Conservation (phyloP, 2,888 invertebrate genomes). For the Eupithecia subumbrata region DNA sequence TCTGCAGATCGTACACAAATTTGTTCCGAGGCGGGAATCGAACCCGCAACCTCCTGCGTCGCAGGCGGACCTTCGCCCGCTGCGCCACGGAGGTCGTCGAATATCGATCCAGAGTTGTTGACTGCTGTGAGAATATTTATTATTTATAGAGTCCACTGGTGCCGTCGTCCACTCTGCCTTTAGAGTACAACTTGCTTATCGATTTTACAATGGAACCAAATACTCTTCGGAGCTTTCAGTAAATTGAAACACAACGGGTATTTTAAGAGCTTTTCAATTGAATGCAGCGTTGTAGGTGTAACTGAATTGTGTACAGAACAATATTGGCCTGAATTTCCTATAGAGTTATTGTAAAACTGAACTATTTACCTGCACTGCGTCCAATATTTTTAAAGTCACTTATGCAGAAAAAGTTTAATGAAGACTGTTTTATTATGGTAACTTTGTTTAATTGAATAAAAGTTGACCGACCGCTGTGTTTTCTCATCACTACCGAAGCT, state of each 20-base stretch:
- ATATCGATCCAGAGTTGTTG: conserved; percentile 39
- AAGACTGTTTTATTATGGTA: background rate
- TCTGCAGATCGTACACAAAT: too few species aligned
- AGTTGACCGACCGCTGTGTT: background rate
- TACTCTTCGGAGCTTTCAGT: conserved; percentile 1
- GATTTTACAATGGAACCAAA: conserved; percentile 25
- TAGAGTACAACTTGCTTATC: conserved; percentile 27
- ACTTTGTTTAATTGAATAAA: background rate
- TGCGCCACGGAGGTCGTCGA: too few species aligned
- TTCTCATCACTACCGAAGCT: background rate
- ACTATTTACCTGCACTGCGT: background rate
- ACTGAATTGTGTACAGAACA: background rate
- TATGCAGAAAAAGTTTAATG: background rate
- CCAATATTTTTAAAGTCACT: background rate
- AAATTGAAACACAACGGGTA: background rate
- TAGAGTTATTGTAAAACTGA: background rate
- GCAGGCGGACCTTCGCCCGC: too few species aligned
- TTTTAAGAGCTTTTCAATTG: background rate
- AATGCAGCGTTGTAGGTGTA: background rate
- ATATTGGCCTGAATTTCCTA: background rate
- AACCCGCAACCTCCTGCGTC: too few species aligned
- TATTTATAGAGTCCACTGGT: conserved; percentile 38
- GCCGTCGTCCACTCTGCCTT: conserved; percentile 28
- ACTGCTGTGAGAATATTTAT: conserved; percentile 35
- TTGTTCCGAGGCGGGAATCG: too few species aligned